Base-by-base conservation (phyloP, 2,113 vertebrate genomes). In the Pristiophorus japonicus region DNA sequence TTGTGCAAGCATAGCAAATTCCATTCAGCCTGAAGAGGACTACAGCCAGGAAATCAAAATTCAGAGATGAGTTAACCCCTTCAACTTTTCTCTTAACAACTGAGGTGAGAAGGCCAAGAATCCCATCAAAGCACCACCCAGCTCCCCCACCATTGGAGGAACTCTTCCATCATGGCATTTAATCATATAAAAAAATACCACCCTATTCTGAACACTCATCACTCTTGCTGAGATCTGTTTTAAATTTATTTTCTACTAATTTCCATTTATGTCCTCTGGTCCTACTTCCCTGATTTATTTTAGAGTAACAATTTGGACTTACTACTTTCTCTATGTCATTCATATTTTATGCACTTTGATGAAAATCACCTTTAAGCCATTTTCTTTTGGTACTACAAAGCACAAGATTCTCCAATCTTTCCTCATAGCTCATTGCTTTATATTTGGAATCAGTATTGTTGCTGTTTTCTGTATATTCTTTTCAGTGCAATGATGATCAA, bases 321-420 rank as follows among this genome's bases (percentile, higher is more conserved):
- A 55, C 47, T 34, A 55, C 47, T 88, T 88, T 55, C 47, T 55
- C 85, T 7, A 88, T 30, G 12, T 88, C 85, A 88, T 55, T 88
- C 12, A 88, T 88, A 88, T 88, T 88, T 88, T 88, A 88, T 88
- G 47, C 47, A 88, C 45, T 88, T 55, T 55, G 47, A 88, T 88
- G 85, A 55, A 88, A 88, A 88, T 88, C 47, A 88, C 27, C 24
- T 55, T 27, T 81, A 42, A 81, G n/a, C n/a, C 75, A 81, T 81
- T 81, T 81, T 81, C 75, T 42, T 81, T 81, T 81, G n/a, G n/a
- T 81, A 81, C 34, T 14, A 42, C 42, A 42, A 81, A 81, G n/a
- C n/a, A 20, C 42, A 81, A 81, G 75, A 20, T 81, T 12, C 75
- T 42, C n/a, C 75, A 81, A 18, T 81, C 75, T 38, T 38, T 81